Percentiles rank a stretch among this genome's conserved stretches.
Conservation (phyloP, 2,888 invertebrate genomes). For the Mimachlamys varia region DNA sequence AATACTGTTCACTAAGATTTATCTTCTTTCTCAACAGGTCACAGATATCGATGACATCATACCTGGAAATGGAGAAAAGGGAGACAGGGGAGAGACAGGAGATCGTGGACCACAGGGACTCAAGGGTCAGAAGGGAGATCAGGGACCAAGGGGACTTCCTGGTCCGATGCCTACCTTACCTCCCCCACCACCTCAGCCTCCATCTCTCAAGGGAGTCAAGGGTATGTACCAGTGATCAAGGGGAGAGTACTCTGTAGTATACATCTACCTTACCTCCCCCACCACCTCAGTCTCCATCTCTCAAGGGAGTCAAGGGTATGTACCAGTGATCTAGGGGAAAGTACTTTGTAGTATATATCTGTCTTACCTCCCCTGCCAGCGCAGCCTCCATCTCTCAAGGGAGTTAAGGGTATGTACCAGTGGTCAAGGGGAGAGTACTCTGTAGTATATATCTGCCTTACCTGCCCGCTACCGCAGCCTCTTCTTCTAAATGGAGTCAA, state of each 20-base stretch:
- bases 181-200: constrained; percentile 43
- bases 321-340: not conserved
- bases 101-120: constrained; percentile 41
- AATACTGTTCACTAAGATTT: not conserved
- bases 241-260: too few relatives aligned
- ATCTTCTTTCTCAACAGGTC: not conserved
- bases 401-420: not conserved
- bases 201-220: constrained; percentile 39
- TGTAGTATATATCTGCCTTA: too few relatives aligned
- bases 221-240: not conserved
- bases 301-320: constrained; percentile 25
- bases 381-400: constrained; percentile 44
- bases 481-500: constrained; percentile 38
- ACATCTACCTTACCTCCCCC: constrained; percentile 41
- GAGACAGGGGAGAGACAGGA: constrained; percentile 53
- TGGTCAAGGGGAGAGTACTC: too few relatives aligned
- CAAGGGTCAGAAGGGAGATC: constrained; percentile 39
- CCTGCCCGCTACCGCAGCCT: constrained; percentile 41
- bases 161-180: constrained; percentile 45
- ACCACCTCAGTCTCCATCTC: constrained; percentile 45
- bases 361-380: constrained; percentile 38
- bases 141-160: constrained; percentile 43
- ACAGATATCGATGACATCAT: not conserved
- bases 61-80: constrained; percentile 52
- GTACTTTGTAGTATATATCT: too few relatives aligned